Evolutionary conservation across 1,140 invertebrate species (phyloP).

Genomic region (Drosophila chauvacae): DNA sequence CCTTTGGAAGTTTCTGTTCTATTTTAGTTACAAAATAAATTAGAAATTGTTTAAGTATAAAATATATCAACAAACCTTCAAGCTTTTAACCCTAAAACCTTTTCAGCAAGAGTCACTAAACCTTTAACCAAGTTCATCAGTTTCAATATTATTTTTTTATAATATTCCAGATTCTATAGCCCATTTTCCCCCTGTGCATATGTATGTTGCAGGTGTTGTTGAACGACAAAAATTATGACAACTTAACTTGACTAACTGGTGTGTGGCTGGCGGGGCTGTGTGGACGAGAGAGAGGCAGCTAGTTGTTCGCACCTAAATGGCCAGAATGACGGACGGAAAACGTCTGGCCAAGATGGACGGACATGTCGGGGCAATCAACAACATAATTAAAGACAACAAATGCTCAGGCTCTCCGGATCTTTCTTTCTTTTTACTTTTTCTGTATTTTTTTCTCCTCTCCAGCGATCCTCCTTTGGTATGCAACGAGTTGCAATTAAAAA

Average conservation of each 20-base stretch:
- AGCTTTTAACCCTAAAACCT: background rate
- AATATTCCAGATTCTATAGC: background rate
- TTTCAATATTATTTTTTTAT: background rate
- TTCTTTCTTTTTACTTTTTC: conserved; percentile 5
- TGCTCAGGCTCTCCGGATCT: conserved; percentile 59
- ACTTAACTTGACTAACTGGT: conserved; percentile 82
- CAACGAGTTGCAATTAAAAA: conserved; percentile 82
- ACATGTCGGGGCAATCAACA: conserved; percentile 66
- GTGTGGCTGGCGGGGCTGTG: conserved; percentile 32
- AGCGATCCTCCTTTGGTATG: conserved; percentile 64
- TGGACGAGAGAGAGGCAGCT: conserved; percentile 19
- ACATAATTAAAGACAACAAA: conserved; percentile 82
- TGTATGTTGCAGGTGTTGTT: conserved; percentile 48
- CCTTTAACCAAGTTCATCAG: background rate
- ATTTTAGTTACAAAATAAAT: background rate
- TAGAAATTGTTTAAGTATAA: background rate
- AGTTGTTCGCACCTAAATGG: conserved; percentile 67
- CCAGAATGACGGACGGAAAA: conserved; percentile 48
- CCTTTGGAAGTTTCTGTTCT: too few species aligned
- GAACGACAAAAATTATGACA: conserved; percentile 83
- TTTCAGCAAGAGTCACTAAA: background rate
- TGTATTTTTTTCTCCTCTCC: background rate
- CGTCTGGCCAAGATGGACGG: conserved; percentile 30
- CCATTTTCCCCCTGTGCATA: background rate
- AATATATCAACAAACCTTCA: background rate